phyloP scores from a whole-genome alignment of 2,113 vertebrate genomes.

The Prunella fulvescens region DNA sequence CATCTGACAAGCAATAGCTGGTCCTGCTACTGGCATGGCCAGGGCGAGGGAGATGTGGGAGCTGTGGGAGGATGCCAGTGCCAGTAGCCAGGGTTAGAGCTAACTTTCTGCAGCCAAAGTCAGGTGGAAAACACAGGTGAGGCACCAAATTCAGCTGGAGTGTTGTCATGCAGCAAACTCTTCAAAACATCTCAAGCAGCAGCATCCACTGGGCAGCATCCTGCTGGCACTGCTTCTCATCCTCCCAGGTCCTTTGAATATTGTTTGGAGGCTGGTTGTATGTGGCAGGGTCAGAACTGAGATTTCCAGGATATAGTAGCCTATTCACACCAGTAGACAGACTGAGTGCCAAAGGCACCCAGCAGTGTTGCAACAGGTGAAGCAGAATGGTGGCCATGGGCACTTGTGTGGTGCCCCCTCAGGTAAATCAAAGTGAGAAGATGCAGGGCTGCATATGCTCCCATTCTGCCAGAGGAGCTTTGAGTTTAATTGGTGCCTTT shows the following conservation, averaged over 20 bases:
- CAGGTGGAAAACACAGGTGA: background rate
- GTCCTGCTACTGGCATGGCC: background rate
- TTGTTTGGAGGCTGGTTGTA: background rate
- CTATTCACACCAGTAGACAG: background rate
- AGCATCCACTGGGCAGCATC: background rate
- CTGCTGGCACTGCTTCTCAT: background rate
- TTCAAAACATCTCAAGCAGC: background rate
- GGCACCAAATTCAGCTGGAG: background rate
- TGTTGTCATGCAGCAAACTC: background rate
- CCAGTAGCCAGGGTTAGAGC: background rate
- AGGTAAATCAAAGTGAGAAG: slow-evolving; percentile 25
- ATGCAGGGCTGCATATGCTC: background rate
- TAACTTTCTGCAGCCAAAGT: background rate
- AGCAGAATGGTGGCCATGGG: rapidly evolving
- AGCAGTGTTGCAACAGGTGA: background rate
- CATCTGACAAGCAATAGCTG: background rate
- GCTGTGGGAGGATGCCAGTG: background rate
- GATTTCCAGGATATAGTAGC: background rate
- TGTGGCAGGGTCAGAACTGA: background rate
- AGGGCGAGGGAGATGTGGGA: background rate
- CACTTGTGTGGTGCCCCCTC: background rate
- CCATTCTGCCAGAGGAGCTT: slow-evolving; percentile 17
- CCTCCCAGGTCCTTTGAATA: background rate
- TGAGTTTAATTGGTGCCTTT: slow-evolving; percentile 58
- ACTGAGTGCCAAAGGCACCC: background rate